Percentiles rank a stretch among this genome's conserved stretches.
phyloP scores from a whole-genome alignment of 2,888 invertebrate genomes.

The Pedicia rivosa region DNA sequence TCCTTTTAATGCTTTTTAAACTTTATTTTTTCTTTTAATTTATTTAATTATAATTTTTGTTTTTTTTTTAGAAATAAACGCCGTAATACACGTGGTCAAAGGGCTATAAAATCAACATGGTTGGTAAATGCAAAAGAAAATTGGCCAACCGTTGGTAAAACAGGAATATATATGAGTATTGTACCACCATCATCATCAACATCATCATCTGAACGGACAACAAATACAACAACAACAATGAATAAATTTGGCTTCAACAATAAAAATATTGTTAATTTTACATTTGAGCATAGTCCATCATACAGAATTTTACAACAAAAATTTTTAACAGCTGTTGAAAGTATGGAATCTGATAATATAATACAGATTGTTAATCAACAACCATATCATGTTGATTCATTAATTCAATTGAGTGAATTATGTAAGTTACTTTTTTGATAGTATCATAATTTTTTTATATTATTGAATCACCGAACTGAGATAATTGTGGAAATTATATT shows the following conservation, averaged over 20 bases:
- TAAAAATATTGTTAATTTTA: constrained; percentile 39
- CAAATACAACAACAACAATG: constrained; percentile 18
- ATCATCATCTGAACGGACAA: constrained; percentile 10
- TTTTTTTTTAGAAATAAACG: constrained; percentile 37
- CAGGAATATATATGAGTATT: constrained; percentile 55
- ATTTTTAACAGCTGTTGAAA: constrained; percentile 65
- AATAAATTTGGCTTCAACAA: too few species aligned
- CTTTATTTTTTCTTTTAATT: background rate
- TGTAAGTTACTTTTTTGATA: constrained; percentile 33
- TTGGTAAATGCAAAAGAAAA: constrained; percentile 51
- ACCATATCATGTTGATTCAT: constrained; percentile 65
- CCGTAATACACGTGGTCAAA: constrained; percentile 30
- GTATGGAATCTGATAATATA: constrained; percentile 60
- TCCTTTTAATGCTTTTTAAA: too few species aligned
- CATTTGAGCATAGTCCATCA: constrained; percentile 54
- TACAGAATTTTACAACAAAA: constrained; percentile 59
- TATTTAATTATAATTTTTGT: constrained; percentile 1
- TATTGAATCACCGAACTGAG: too few species aligned
- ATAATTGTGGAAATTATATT: background rate
- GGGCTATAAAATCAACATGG: constrained; percentile 44
- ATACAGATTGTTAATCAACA: constrained; percentile 55
- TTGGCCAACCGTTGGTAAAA: constrained; percentile 54
- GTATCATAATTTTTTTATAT: too few species aligned
- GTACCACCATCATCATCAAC: constrained; percentile 24
- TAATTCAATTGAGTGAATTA: constrained; percentile 66